A percentile compares a stretch with the other conserved stretches of the same genome.
Conservation (phyloP, 2,888 invertebrate species). For the Beris chalybata region DNA sequence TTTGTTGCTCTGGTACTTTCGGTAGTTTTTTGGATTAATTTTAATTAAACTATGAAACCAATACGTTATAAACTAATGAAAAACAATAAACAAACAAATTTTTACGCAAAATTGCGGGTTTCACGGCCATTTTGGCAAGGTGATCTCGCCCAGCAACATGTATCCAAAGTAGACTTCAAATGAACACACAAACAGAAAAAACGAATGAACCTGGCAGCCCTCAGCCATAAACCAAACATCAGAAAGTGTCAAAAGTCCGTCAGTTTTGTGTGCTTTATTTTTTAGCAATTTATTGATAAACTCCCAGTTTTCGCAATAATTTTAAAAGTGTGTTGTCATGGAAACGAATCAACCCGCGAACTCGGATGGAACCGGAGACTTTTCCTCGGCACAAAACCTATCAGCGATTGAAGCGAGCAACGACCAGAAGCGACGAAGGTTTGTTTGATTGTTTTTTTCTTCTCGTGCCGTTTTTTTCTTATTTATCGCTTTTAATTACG, state of each 20-base stretch:
- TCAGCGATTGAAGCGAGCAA: constrained; percentile 40
- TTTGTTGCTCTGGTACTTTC: neutral
- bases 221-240: no score
- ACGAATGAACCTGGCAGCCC: no score
- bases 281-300: constrained; percentile 24
- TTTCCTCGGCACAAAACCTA: constrained; percentile 34
- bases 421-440: constrained; percentile 52
- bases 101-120: no score
- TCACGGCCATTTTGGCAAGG: no score
- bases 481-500: neutral
- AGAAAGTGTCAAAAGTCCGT: constrained; percentile 7
- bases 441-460: neutral
- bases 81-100: no score
- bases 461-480: neutral
- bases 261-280: constrained; percentile 17
- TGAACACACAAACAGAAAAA: no score
- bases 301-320: constrained; percentile 5
- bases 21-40: neutral
- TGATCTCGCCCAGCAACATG: no score
- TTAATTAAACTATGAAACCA: no score
- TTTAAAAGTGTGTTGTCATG: constrained; percentile 26
- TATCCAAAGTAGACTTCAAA: no score
- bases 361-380: constrained; percentile 11
- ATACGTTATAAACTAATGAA: no score
- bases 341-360: constrained; percentile 24